These are phyloP conservation scores for Drosophila nigrodunni DNA, from an alignment of 1,140 invertebrate species.

Conservation along the genomic window DNA sequence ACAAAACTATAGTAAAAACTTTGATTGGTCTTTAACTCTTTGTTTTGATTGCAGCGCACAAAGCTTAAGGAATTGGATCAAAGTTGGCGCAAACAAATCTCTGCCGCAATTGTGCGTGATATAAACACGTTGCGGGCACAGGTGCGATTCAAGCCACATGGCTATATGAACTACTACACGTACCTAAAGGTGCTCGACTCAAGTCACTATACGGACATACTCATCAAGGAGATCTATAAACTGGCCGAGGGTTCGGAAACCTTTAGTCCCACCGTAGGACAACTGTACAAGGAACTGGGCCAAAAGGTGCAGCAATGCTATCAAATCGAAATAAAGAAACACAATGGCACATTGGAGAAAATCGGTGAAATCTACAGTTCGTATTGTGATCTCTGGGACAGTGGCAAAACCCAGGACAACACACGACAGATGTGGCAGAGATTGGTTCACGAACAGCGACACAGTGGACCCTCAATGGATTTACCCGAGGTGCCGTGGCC, in stretches of 20 bases:
- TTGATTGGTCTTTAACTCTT: not conserved
- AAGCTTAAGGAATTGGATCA: slow-evolving; percentile 87
- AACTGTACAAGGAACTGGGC: slow-evolving; percentile 89
- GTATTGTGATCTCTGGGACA: slow-evolving; percentile 90
- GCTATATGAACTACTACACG: slow-evolving; percentile 87
- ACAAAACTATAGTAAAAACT: not conserved
- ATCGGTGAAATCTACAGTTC: slow-evolving; percentile 88
- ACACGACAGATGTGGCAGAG: slow-evolving; percentile 90
- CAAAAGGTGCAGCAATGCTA: slow-evolving; percentile 87
- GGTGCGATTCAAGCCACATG: slow-evolving; percentile 80
- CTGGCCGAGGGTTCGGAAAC: slow-evolving; percentile 91
- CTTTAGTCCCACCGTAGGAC: slow-evolving; percentile 89
- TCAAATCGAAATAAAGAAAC: slow-evolving; percentile 88
- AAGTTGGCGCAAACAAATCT: slow-evolving; percentile 88
- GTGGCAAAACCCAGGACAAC: slow-evolving; percentile 86
- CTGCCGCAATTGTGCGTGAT: slow-evolving; percentile 88
- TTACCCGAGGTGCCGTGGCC: slow-evolving; percentile 88
- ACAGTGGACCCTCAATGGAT: slow-evolving; percentile 87
- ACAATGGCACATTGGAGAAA: slow-evolving; percentile 89
- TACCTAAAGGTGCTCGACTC: slow-evolving; percentile 89
- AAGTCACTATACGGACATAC: slow-evolving; percentile 88
- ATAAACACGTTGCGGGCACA: slow-evolving; percentile 87
- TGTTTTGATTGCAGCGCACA: slow-evolving; percentile 81
- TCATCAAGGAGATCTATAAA: slow-evolving; percentile 88
- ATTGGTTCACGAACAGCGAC: slow-evolving; percentile 86